phyloP scores from a whole-genome alignment of 2,113 vertebrate species.

The Gymnocephalus cernua region DNA sequence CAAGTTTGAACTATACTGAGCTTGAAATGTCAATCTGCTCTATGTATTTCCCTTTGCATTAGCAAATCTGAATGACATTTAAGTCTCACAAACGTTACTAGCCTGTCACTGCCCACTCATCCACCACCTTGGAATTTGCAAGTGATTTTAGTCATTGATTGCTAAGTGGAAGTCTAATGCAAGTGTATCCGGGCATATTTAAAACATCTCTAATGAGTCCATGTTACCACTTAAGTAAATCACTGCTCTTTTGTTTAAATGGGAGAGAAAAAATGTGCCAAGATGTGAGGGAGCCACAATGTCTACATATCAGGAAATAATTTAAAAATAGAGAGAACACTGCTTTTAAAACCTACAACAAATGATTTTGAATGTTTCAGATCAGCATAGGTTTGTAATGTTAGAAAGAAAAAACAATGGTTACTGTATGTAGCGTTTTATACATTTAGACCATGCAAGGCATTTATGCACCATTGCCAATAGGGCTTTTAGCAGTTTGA shows the following conservation, averaged over 20 bases:
- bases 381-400: constrained; percentile 24
- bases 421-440: constrained; percentile 39
- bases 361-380: constrained; percentile 21
- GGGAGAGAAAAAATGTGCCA: constrained; percentile 20
- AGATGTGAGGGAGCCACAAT: constrained; percentile 31
- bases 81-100: constrained; percentile 79
- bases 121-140: constrained; percentile 74
- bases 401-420: constrained; percentile 27
- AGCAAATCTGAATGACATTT: constrained; percentile 87
- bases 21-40: constrained; percentile 79
- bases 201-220: constrained; percentile 69
- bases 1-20: constrained; percentile 83
- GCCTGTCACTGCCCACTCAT: constrained; percentile 83
- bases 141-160: constrained; percentile 83
- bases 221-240: constrained; percentile 60
- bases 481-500: constrained; percentile 96
- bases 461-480: constrained; percentile 91
- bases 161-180: constrained; percentile 69
- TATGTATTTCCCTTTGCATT: constrained; percentile 84
- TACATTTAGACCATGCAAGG: constrained; percentile 82
- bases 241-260: constrained; percentile 68
- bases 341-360: constrained; percentile 10
- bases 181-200: constrained; percentile 63
- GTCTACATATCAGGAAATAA: constrained; percentile 43
- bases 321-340: constrained; percentile 17